Base-by-base conservation (phyloP, 1,140 invertebrate species). In the Achatina immaculata region DNA sequence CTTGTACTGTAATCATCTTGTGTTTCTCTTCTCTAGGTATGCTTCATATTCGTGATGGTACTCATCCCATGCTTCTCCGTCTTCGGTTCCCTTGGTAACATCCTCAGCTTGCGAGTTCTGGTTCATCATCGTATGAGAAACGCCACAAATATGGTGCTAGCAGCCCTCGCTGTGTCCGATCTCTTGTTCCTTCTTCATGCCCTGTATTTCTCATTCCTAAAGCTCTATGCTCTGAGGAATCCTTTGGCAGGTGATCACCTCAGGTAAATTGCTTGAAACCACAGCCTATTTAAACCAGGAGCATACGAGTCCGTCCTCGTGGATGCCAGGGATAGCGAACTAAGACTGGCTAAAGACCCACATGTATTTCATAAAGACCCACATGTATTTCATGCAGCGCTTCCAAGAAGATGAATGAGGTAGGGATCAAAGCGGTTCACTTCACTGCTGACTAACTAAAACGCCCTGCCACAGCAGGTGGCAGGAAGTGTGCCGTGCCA, bases 81-180 rank as follows among this genome's bases (percentile, higher is more conserved):
- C 2, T 83, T 89, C 71, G 88, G 88, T 55, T 81, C 82, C 24
- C 65, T 89, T 24, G 88, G 88, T 38, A 89, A 89, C 76, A 68
- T 86, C 4, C 65, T 88, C 6, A 86, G 87, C 58, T 78, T 89
- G 1, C 68, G 84, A 19, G 85, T 89, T 3, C 78, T 89, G 28
- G 82, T 86, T 45, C 84, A 87, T 43, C 83, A 87, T 7, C 83
- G 86, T 24, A 88, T 87, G 84, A 81, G 86, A 11, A 86, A 83
- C 74, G 75, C 85, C 34, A 87, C 86, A 24, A 89, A 87, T 75
- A 83, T 80, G 45, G 83, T 85, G 16, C 82, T 89, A 11, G 85
- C 86, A 0, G 87, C 85, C 21, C 79, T 89, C 36, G 84, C 87
- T 65, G 66, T 89, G 2, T 88, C 88, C 0, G 88, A 89, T 81